Conservation (phyloP, 1,140 invertebrate species). For the Zelostemma sp. region DNA sequence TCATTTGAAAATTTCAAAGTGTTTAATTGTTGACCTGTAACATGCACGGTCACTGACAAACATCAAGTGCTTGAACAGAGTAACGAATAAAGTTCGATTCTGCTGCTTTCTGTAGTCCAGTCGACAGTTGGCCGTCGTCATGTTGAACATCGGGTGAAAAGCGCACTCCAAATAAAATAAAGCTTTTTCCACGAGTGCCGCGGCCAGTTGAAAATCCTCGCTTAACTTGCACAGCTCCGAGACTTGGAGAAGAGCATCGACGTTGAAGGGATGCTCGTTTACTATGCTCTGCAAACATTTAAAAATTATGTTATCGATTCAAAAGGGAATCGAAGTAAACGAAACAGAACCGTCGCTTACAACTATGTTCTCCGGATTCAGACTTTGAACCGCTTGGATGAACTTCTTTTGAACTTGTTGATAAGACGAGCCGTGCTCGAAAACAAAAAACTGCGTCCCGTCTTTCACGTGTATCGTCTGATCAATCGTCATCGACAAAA, state of each 20-base stretch:
- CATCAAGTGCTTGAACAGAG: constrained; percentile 87
- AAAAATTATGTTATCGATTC: constrained; percentile 3
- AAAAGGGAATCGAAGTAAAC: constrained; percentile 7
- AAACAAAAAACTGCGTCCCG: constrained; percentile 79
- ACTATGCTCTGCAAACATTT: constrained; percentile 74
- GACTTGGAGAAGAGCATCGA: constrained; percentile 88
- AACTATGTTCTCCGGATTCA: constrained; percentile 85
- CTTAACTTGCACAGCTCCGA: constrained; percentile 85
- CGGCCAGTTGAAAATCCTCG: constrained; percentile 84
- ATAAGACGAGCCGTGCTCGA: constrained; percentile 84
- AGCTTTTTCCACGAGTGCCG: constrained; percentile 84
- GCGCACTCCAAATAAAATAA: constrained; percentile 83
- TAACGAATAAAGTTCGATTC: constrained; percentile 88
- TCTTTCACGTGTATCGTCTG: constrained; percentile 64
- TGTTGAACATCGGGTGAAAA: constrained; percentile 86
- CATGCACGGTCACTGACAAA: constrained; percentile 86
- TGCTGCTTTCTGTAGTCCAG: constrained; percentile 87
- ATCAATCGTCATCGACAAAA: constrained; percentile 81
- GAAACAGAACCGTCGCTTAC: constrained; percentile 67
- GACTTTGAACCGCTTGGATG: constrained; percentile 82
- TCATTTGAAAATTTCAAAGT: too few relatives aligned
- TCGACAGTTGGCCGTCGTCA: constrained; percentile 80
- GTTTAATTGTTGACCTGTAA: constrained; percentile 66
- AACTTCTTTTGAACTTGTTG: constrained; percentile 82
- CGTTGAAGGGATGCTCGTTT: constrained; percentile 84